Evolutionary conservation across 2,888 invertebrate genomes (phyloP), one percentile per base, ranked within the genome.

Genomic region (Brachypterus glaber): DNA sequence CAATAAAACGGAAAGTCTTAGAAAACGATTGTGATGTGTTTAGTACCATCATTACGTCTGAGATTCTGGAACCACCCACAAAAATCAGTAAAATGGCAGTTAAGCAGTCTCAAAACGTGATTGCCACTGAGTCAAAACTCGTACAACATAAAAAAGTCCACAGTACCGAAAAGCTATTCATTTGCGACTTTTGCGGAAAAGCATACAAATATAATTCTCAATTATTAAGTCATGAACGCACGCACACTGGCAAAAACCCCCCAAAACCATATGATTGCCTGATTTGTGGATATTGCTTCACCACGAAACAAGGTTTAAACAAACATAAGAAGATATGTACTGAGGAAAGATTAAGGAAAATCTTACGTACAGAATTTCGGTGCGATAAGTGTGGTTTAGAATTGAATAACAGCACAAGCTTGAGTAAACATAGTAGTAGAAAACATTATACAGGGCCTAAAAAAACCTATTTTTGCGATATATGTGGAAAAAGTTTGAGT

Each of bases 91-190:
- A n/a, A n/a, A n/a, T n/a, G n/a, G n/a, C n/a, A n/a, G n/a, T n/a
- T 11, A 9, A 8, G 12, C 5, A 34, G 32, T 7, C 24, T 41
- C 5, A 16, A 27, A 7, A 29, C 34, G 8, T 8, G 30, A 27
- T n/a, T 14, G 17, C 9, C 43, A 43, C 17, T 11, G 33, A 8
- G 32, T 17, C 15, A 27, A 11, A 27, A 27, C 25, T 8, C 14
- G 26, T 4, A 15, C n/a, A 55, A 31, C 76, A 76, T 63, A 72
- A 73, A 60, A 66, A 74, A 31, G 73, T 73, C 33, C 76, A 76
- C 59, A 72, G 72, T 1, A 75, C 75, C 0, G 74, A 75, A 62
- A 73, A 73, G 58, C 76, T 76, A 29, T 71, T 73, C 61, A 71
- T 72, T 43, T 76, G 76, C 57, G 66, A 71, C 45, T 68, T 70